Conservation (phyloP, 2,797 vertebrate species). For the Leucoraja ocellata region DNA sequence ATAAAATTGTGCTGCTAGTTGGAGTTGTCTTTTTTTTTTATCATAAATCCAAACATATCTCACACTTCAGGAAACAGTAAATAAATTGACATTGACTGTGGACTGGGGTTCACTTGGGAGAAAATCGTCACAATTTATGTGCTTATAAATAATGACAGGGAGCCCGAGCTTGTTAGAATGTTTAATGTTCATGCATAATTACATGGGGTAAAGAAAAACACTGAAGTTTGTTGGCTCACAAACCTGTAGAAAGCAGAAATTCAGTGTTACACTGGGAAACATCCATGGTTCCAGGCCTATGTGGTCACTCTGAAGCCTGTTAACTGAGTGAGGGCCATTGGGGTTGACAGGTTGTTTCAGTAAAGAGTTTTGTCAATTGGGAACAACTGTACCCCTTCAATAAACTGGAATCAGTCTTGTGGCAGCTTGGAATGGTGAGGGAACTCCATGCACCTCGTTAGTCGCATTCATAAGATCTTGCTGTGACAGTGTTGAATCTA, state of each 20-base stretch:
- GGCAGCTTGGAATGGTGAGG: background rate
- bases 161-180: background rate
- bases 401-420: background rate
- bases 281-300: too few species aligned
- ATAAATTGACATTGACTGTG: too few species aligned
- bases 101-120: background rate
- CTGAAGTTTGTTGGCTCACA: background rate
- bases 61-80: too few species aligned
- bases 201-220: background rate
- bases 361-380: background rate
- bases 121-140: background rate
- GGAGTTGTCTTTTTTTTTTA: background rate
- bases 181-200: conserved; percentile 22
- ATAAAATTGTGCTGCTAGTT: conserved; percentile 1
- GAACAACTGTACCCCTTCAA: background rate
- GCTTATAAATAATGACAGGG: background rate
- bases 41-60: background rate
- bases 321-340: background rate
- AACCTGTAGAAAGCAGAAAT: background rate
- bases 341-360: background rate
- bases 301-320: background rate
- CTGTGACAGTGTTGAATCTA: background rate
- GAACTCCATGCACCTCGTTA: background rate
- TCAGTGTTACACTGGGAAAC: background rate
- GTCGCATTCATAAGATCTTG: background rate